Evolutionary conservation across 2,888 invertebrate genomes (phyloP).

Genomic region (Keiferia lycopersicella): DNA sequence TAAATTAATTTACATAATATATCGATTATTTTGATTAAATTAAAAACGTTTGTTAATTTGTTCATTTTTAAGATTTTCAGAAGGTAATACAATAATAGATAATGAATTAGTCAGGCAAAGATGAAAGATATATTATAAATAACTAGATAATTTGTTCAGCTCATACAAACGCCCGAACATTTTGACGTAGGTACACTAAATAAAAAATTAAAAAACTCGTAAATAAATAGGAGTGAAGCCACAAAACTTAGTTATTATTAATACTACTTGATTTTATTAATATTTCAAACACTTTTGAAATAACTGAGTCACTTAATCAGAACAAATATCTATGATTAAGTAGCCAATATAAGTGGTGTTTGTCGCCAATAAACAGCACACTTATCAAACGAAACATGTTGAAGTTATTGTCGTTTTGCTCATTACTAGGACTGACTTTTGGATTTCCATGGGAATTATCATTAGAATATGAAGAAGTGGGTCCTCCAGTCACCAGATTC

Average conservation of each 20-base stretch:
- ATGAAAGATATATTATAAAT: too few species aligned
- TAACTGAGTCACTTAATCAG: not conserved
- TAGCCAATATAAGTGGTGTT: not conserved
- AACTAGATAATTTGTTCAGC: too few species aligned
- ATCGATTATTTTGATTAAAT: too few species aligned
- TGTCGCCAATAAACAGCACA: not conserved
- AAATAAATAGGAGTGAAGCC: not conserved
- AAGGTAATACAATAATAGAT: too few species aligned
- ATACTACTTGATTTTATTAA: not conserved
- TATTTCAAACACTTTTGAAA: not conserved
- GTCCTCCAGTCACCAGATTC: not conserved
- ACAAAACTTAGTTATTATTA: not conserved
- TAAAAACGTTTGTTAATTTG: too few species aligned
- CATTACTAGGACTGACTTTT: constrained; percentile 7
- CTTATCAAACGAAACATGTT: constrained; percentile 1
- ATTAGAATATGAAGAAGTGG: not conserved
- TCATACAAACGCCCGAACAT: too few species aligned
- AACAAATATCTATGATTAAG: not conserved
- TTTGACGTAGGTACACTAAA: too few species aligned
- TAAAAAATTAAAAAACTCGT: too few species aligned
- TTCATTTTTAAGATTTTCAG: too few species aligned
- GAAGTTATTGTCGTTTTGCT: not conserved
- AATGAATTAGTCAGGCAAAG: too few species aligned
- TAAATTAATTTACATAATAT: too few species aligned
- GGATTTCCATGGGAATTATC: not conserved